Conservation (phyloP, 2,113 vertebrate species). For the Acrocephalus arundinaceus region DNA sequence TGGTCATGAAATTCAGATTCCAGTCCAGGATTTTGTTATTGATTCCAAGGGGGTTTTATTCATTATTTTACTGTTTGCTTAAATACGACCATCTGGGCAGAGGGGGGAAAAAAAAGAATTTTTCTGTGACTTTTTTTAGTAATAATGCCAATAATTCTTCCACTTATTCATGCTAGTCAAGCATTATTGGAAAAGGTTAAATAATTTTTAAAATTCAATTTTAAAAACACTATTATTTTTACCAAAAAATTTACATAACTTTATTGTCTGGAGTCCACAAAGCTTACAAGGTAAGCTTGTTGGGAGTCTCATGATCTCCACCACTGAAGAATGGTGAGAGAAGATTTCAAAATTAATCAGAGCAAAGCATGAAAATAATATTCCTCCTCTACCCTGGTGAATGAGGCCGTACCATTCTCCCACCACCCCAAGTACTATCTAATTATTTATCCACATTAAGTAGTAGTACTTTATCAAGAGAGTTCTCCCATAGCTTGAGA, state of each 20-base stretch:
- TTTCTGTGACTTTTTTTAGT: background rate
- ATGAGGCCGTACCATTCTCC: background rate
- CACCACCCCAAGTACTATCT: background rate
- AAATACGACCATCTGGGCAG: background rate
- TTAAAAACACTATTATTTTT: background rate
- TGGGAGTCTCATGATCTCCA: background rate
- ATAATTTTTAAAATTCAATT: background rate
- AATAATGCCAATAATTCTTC: background rate
- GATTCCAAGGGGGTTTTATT: background rate
- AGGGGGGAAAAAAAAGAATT: background rate
- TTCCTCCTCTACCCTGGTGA: background rate
- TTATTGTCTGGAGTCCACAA: background rate
- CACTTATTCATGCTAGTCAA: background rate
- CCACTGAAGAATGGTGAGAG: background rate
- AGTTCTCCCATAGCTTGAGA: background rate
- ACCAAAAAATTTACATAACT: background rate
- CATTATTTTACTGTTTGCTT: conserved; percentile 7
- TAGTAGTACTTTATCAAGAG: background rate
- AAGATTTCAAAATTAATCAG: background rate
- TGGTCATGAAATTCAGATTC: conserved; percentile 9
- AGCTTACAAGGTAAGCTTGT: background rate
- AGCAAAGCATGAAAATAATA: background rate
- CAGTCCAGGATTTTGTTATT: background rate
- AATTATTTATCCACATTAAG: background rate
- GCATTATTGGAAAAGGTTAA: background rate